Evolutionary conservation across 2,113 vertebrate species (phyloP).

Genomic region (Salvelinus namaycush): DNA sequence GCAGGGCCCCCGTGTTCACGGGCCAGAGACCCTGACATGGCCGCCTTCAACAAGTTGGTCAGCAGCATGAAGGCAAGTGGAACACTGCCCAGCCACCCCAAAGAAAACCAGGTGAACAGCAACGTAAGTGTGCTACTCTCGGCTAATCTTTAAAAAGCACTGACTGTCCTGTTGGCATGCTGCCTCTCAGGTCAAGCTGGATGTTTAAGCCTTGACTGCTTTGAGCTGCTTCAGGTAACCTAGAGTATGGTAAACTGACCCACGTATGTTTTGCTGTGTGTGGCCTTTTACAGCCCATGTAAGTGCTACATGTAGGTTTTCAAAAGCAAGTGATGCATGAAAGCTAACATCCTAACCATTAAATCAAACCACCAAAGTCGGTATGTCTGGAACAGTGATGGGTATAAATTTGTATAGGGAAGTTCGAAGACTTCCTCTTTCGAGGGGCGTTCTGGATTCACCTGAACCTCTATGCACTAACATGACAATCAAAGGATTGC

Average conservation of each 20-base stretch:
- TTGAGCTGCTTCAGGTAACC: not conserved
- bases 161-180: no score
- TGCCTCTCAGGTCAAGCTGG: not conserved
- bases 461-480: no score
- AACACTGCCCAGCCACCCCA: constrained; percentile 91
- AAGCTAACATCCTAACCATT: not conserved
- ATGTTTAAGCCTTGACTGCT: not conserved
- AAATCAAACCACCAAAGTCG: not conserved
- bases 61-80: constrained; percentile 99
- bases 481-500: no score
- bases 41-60: constrained; percentile 96
- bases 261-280: not conserved
- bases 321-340: constrained; percentile 10
- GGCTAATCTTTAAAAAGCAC: not conserved
- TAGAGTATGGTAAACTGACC: not conserved
- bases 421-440: not conserved
- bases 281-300: not conserved
- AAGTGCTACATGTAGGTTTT: not conserved
- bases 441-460: not conserved
- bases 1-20: constrained; percentile 31
- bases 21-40: constrained; percentile 90
- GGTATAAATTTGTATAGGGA: constrained; percentile 68
- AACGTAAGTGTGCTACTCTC: constrained; percentile 68
- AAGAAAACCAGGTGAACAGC: constrained; percentile 74
- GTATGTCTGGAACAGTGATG: constrained; percentile 52